A percentile compares a stretch with the other conserved stretches of the same genome.
Conservation (phyloP, 2,113 vertebrate species). For the Elachura formosa region DNA sequence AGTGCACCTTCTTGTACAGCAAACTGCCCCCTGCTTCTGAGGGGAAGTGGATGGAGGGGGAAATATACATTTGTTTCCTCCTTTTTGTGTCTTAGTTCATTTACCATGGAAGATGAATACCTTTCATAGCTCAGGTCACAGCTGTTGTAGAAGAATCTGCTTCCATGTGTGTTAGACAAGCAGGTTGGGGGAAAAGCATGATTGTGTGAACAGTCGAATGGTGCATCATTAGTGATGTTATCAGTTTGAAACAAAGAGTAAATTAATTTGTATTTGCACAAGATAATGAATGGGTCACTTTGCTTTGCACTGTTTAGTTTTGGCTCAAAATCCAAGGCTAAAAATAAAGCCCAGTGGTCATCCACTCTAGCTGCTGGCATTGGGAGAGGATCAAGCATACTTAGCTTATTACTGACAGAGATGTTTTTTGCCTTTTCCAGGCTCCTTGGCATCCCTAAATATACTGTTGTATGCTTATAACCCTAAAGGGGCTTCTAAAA, state of each 20-base stretch:
- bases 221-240: background rate
- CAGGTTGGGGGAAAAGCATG: background rate
- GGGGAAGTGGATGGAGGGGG: background rate
- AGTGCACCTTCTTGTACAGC: background rate
- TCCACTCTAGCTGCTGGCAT: background rate
- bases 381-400: background rate
- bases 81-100: background rate
- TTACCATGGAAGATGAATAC: background rate
- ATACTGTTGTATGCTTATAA: background rate
- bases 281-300: background rate
- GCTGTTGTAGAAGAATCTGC: background rate
- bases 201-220: background rate
- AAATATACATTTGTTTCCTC: background rate
- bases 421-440: background rate
- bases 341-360: slow-evolving; percentile 34
- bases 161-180: background rate
- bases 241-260: background rate
- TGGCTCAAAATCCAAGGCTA: slow-evolving; percentile 9
- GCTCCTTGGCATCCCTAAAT: background rate
- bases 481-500: background rate
- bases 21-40: background rate
- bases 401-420: background rate
- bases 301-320: background rate
- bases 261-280: background rate
- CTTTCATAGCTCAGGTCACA: background rate